phyloP scores from a whole-genome alignment of 2,888 invertebrate genomes.

The Sabatieria punctata region DNA sequence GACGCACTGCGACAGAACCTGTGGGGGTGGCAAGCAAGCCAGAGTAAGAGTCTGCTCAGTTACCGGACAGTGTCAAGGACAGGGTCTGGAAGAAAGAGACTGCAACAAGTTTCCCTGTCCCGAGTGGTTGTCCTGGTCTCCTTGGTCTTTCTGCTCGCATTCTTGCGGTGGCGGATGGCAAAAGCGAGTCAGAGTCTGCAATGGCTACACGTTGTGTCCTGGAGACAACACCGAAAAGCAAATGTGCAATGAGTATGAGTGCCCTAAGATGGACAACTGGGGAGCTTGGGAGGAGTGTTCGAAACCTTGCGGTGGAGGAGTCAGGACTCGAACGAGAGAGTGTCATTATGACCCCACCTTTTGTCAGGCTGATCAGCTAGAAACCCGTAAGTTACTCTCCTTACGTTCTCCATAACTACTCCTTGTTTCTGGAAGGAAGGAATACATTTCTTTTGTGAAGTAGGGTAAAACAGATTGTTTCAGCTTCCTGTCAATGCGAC shows the following conservation, averaged over 20 bases:
- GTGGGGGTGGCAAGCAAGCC: neutral
- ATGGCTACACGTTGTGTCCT: no score
- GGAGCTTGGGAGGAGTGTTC: neutral
- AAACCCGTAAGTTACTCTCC: no score
- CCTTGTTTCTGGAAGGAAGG: no score
- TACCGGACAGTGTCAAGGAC: neutral
- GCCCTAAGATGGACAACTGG: conserved; percentile 8
- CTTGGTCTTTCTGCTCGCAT: neutral
- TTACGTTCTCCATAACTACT: no score
- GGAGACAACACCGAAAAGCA: conserved; percentile 6
- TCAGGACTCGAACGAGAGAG: neutral
- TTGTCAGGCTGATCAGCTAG: neutral
- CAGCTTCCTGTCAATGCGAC: neutral
- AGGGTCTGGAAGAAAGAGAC: neutral
- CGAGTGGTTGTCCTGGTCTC: neutral
- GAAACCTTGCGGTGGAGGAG: neutral
- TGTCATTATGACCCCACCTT: neutral
- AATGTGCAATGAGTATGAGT: conserved; percentile 4
- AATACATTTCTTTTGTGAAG: no score
- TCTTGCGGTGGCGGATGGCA: neutral
- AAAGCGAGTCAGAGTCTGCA: neutral
- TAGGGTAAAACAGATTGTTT: no score
- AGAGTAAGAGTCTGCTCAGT: neutral
- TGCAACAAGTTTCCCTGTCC: neutral
- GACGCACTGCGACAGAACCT: no score